Percentiles rank a stretch among this genome's conserved stretches.
Evolutionary conservation across 2,888 invertebrate species (phyloP).

Genomic region (Keiferia lycopersicella): DNA sequence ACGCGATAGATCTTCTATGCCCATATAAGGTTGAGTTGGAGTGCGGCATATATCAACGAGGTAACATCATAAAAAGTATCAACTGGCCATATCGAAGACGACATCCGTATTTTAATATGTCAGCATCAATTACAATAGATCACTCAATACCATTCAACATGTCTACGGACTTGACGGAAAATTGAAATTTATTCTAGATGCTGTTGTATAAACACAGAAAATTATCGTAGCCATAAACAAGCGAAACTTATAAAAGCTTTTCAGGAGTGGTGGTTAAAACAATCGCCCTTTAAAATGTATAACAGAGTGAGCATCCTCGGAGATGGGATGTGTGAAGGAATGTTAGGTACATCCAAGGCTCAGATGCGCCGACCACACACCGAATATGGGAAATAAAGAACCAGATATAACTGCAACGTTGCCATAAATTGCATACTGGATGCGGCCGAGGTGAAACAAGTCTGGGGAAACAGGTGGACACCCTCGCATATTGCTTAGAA

Average conservation of each 20-base stretch:
- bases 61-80: constrained; percentile 8
- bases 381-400: constrained; percentile 57
- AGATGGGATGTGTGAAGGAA: constrained; percentile 30
- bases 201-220: neutral
- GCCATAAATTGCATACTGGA: constrained; percentile 34
- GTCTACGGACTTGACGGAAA: too few relatives aligned
- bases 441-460: constrained; percentile 19
- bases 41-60: constrained; percentile 8
- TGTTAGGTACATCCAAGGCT: constrained; percentile 25
- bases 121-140: constrained; percentile 3
- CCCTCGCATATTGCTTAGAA: too few relatives aligned
- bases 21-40: constrained; percentile 15
- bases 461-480: neutral
- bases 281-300: constrained; percentile 14
- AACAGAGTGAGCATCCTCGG: constrained; percentile 9
- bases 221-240: neutral
- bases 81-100: neutral
- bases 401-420: constrained; percentile 33
- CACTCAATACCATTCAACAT: constrained; percentile 5
- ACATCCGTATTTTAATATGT: constrained; percentile 10
- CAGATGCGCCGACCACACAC: constrained; percentile 48
- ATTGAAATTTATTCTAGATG: too few relatives aligned
- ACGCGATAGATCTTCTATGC: constrained; percentile 20
- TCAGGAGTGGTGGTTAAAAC: neutral
- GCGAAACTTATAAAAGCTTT: neutral